Conservation (phyloP, 2,888 invertebrate genomes). For the Chelonus formosanus region DNA sequence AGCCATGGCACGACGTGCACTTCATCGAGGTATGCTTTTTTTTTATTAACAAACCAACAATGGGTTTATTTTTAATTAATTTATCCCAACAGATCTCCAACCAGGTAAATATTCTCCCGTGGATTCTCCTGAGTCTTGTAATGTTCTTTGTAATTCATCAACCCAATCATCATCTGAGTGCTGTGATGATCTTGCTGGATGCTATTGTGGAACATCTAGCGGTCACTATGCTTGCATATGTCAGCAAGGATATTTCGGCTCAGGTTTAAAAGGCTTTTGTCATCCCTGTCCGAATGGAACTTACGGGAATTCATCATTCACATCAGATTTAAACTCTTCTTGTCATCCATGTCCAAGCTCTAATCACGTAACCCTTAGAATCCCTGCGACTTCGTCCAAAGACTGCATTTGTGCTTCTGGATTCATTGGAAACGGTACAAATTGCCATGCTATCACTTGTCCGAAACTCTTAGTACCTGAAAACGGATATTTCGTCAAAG, state of each 20-base stretch:
- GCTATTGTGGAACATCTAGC: constrained; percentile 74
- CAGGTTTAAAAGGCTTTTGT: constrained; percentile 71
- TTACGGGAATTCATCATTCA: constrained; percentile 65
- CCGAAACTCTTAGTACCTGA: constrained; percentile 69
- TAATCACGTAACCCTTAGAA: constrained; percentile 70
- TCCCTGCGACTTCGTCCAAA: constrained; percentile 68
- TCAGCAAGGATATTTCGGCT: constrained; percentile 72
- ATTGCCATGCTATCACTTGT: constrained; percentile 73
- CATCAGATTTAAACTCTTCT: constrained; percentile 68
- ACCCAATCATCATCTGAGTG: constrained; percentile 62
- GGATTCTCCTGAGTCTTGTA: constrained; percentile 58
- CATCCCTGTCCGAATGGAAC: constrained; percentile 73
- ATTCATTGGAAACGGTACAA: constrained; percentile 66
- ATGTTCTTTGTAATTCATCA: constrained; percentile 43
- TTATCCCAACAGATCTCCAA: constrained; percentile 69
- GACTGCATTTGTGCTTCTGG: constrained; percentile 73
- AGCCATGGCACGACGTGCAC: constrained; percentile 72
- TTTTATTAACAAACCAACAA: neutral
- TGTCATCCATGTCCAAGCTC: constrained; percentile 71
- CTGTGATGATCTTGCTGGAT: constrained; percentile 71
- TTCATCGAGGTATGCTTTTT: constrained; percentile 70
- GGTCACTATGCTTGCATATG: constrained; percentile 77
- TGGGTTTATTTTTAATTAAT: neutral
- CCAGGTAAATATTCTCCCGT: constrained; percentile 69
- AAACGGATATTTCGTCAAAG: constrained; percentile 75